These are phyloP conservation scores for Hapalemur alaotrensis DNA, from an alignment of 2,797 vertebrate genomes.

Conservation along the genomic window DNA sequence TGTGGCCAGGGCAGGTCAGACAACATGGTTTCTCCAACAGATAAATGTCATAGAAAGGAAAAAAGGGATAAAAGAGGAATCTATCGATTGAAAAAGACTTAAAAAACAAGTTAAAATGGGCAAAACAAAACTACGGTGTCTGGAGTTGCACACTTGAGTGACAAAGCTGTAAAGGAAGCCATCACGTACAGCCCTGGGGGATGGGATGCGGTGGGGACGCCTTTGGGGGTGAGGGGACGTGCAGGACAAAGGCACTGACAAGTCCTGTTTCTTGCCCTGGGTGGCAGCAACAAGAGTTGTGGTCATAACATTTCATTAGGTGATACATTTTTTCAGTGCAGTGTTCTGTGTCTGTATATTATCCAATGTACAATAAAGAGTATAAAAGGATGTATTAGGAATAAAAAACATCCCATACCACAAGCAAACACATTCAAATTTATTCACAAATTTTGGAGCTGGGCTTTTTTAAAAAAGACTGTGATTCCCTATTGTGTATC, in stretches of 20 bases:
- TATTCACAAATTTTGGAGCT: not conserved
- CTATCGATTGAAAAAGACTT: not conserved
- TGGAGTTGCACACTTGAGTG: not conserved
- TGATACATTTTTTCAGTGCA: not conserved
- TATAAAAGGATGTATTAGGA: not conserved
- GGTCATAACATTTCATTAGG: not conserved
- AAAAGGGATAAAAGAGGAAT: not conserved
- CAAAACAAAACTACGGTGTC: not conserved
- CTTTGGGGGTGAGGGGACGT: not conserved
- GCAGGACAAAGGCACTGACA: not conserved
- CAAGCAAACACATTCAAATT: not conserved
- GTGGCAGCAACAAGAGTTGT: too few species aligned
- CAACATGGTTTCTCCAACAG: not conserved
- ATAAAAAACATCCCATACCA: not conserved
- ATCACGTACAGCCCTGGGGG: accelerated
- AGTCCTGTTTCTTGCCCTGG: accelerated
- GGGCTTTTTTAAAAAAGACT: not conserved
- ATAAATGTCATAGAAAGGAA: not conserved
- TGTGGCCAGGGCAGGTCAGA: accelerated
- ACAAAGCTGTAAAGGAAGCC: not conserved
- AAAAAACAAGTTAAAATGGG: not conserved
- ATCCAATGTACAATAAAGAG: too few species aligned
- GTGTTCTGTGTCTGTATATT: not conserved
- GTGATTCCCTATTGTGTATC: not conserved
- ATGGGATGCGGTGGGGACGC: accelerated